Evolutionary conservation across 1,140 invertebrate genomes (phyloP), one percentile per base, ranked within the genome.

Genomic region (Euura lappo): DNA sequence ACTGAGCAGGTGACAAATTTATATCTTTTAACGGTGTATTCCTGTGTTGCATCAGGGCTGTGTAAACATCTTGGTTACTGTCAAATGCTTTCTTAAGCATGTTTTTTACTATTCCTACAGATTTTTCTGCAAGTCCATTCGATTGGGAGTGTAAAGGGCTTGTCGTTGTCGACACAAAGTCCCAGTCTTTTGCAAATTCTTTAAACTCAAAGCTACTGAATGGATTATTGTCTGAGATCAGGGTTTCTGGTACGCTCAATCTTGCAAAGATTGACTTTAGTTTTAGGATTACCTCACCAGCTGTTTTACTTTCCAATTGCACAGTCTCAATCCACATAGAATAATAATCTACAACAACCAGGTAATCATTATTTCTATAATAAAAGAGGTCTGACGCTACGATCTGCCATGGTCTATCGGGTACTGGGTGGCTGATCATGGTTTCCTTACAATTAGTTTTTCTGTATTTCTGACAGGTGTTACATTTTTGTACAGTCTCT

Each of bases 191-290:
- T 28, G 28, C 28, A 28, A 28, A 28, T 1, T 1, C 47, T 11
- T 51, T 11, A 51, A 51, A 51, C 11, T 45, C 44, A 71, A 68
- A 75, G 43, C 68, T 73, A 71, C 69, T 76, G 71, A 74, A 76
- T 2, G 76, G 70, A 8, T 76, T 79, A 75, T 84, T 80, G 73
- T 88, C 87, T 6, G 81, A 80, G 4, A 87, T 78, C 4, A 86
- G 68, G 71, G 72, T 73, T 28, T 79, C 71, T 2, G 85, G 84
- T 28, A 87, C 76, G 4, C 84, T 83, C 72, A 78, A 78, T 65
- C 68, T 28, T 28, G 28, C 28, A 28, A 28, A 28, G 28, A 28
- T 28, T 28, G 28, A 28, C 28, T 28, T 28, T 45, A 45, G 79
- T 65, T 74, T 51, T 11, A 51, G 84, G 79, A 6, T 77, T 72